Percentiles rank a stretch among this genome's conserved stretches.
Conservation (phyloP, 2,113 vertebrate species). For the Rhineura floridana region DNA sequence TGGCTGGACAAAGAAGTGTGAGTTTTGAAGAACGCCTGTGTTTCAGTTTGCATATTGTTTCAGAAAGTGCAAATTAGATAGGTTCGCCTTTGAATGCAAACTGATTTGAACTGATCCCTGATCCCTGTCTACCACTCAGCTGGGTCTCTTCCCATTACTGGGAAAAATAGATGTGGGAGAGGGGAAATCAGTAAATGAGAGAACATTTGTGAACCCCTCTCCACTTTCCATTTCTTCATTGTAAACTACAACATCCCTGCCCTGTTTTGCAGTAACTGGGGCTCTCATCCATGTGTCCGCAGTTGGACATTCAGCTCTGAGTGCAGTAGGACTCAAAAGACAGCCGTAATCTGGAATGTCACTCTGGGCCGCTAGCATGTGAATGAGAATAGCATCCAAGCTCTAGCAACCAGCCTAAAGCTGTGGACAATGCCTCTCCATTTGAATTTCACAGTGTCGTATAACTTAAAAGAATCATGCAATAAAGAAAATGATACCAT, state of each 20-base stretch:
- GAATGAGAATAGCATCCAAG: not conserved
- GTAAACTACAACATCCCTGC: not conserved
- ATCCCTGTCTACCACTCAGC: too few relatives aligned
- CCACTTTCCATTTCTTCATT: not conserved
- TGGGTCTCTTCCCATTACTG: too few relatives aligned
- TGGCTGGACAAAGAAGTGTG: too few relatives aligned
- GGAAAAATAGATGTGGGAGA: too few relatives aligned
- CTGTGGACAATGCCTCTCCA: not conserved
- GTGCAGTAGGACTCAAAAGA: not conserved
- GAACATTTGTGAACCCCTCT: not conserved
- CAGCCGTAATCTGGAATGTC: not conserved
- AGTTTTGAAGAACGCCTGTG: too few relatives aligned
- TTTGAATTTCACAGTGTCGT: constrained; percentile 24
- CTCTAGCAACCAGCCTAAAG: not conserved
- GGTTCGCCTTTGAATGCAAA: too few relatives aligned
- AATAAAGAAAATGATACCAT: constrained; percentile 41
- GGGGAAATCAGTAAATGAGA: not conserved
- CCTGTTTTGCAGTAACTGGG: not conserved
- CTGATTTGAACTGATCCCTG: too few relatives aligned
- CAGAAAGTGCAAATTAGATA: too few relatives aligned
- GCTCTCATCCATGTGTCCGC: not conserved
- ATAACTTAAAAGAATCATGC: constrained; percentile 33
- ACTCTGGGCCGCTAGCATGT: rapidly evolving
- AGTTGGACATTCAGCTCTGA: not conserved
- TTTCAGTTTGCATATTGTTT: too few relatives aligned